These are phyloP conservation scores for Parnassius orleans DNA, from an alignment of 2,888 invertebrate species.

Conservation along the genomic window DNA sequence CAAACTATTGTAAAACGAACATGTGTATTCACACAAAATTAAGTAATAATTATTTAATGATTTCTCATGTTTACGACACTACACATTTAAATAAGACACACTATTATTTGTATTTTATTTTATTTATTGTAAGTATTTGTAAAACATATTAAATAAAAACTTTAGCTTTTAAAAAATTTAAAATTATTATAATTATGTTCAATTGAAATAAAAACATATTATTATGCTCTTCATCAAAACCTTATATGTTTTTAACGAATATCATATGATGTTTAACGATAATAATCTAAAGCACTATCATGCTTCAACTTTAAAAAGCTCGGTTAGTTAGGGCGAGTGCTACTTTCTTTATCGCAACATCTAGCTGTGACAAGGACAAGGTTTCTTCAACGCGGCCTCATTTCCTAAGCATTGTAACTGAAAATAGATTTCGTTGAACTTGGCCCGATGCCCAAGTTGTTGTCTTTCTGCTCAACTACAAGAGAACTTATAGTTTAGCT, in stretches of 20 bases:
- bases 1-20: no score
- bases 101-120: no score
- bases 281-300: conserved; percentile 22
- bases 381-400: conserved; percentile 28
- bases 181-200: no score
- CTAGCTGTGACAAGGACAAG: conserved; percentile 28
- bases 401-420: conserved; percentile 29
- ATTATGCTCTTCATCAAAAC: no score
- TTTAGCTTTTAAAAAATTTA: no score
- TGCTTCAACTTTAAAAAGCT: conserved; percentile 19
- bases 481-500: conserved; percentile 22
- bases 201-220: no score
- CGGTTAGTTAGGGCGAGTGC: conserved; percentile 25
- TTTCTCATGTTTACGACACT: no score
- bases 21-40: no score
- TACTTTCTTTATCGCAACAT: conserved; percentile 27
- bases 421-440: conserved; percentile 29
- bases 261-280: conserved; percentile 9
- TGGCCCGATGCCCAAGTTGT: conserved; percentile 23
- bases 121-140: no score
- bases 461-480: conserved; percentile 16
- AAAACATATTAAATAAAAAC: no score
- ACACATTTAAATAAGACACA: no score
- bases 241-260: neutral
- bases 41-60: no score